Evolutionary conservation across 2,888 invertebrate species (phyloP).

Genomic region (Holacanthella duospinosa): DNA sequence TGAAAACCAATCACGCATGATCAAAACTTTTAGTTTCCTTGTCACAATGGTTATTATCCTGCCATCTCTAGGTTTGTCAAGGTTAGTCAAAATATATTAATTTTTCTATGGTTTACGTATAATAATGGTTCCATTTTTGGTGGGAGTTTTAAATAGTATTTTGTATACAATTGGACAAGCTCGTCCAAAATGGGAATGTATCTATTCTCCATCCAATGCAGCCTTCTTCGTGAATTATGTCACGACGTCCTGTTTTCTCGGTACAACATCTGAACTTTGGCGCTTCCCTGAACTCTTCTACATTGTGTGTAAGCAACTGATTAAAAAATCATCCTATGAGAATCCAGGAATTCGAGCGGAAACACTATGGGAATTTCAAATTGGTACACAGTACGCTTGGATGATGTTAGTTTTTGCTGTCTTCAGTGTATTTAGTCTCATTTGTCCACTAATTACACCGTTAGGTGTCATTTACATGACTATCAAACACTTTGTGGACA

Average conservation of each 20-base stretch:
- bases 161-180: background rate
- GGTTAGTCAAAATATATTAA: constrained; percentile 40
- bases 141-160: too few species aligned
- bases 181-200: background rate
- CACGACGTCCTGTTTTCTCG: constrained; percentile 90
- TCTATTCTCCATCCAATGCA: background rate
- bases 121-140: too few species aligned
- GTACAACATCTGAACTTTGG: constrained; percentile 77
- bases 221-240: constrained; percentile 39
- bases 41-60: constrained; percentile 86
- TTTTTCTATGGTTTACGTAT: background rate
- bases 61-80: constrained; percentile 79
- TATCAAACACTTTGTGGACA: constrained; percentile 84
- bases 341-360: constrained; percentile 69
- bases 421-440: constrained; percentile 78
- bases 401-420: constrained; percentile 79
- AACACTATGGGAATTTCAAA: constrained; percentile 81
- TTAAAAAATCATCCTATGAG: constrained; percentile 73
- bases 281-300: constrained; percentile 84
- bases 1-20: constrained; percentile 85
- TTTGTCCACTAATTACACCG: constrained; percentile 84
- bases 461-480: constrained; percentile 82
- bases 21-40: constrained; percentile 78
- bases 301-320: constrained; percentile 68
- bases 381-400: constrained; percentile 92